Base-by-base conservation (phyloP, 2,113 vertebrate genomes). In the Paratilapia polleni region DNA sequence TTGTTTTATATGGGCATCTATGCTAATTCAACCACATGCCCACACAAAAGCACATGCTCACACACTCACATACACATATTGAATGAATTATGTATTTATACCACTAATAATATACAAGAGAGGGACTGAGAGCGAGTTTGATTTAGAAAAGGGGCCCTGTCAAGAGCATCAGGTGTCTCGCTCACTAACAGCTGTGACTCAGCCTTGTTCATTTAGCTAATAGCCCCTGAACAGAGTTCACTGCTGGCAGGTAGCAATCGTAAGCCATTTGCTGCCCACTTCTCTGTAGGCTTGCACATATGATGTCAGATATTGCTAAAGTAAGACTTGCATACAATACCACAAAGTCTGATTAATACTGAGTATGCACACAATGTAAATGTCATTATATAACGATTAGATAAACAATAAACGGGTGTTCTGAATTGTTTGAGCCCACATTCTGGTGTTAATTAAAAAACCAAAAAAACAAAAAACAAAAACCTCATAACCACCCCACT, bases 151-250 rank as follows among this genome's bases (percentile, higher is more conserved):
- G 79, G n/a, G 9, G 47, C n/a, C 28, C 13, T 64, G 64, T 41
- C 19, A 13, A 61, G 75, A 78, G 77, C 59, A 38, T 10, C 17
- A 47, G 47, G 68, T 60, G 63, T 26, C 3, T 59, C 14, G 4
- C 64, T 88, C 57, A 26, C 52, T 49, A 49, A 13, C 73, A 47
- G 87, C 19, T 14, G 57, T 90, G 86, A 92, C 78, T 88, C 78
- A 90, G 73, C 38, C 22, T 36, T 31, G n/a, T 34, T 87, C 77
- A 52, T 84, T 88, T 75, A 84, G 54, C 77, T 83, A 84, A 90
- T 61, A 75, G 78, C 77, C 31, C 54, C 68, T n/a, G 43, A 80
- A 20, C 75, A 36, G 64, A 85, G 57, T 76, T 84, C 38, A 58
- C 47, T 34, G 81, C 22, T 77, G 85, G 75, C 82, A 83, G 82